These are phyloP conservation scores for Octomys mimax DNA, from an alignment of 2,797 vertebrate species.

Conservation along the genomic window DNA sequence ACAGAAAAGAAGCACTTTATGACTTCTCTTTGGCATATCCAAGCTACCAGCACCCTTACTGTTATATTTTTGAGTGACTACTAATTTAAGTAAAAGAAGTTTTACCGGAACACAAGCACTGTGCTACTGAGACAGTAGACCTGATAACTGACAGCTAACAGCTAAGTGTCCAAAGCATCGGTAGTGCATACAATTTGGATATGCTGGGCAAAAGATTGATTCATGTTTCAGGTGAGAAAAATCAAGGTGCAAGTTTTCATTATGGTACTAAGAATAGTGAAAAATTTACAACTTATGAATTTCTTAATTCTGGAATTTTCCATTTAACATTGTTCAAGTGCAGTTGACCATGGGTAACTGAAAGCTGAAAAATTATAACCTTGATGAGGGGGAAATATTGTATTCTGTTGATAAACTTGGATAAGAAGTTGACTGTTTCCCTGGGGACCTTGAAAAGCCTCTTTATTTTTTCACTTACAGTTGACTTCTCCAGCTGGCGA, in stretches of 20 bases:
- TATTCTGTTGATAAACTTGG: neutral
- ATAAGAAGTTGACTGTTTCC: neutral
- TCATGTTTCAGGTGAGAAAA: neutral
- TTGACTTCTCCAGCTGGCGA: slow-evolving; percentile 49
- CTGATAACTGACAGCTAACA: neutral
- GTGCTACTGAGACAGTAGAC: neutral
- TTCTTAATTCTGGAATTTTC: neutral
- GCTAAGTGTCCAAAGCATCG: neutral
- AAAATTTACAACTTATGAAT: neutral
- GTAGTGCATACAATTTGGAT: neutral
- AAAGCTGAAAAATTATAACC: neutral
- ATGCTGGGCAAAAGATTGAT: neutral
- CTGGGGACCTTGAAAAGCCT: slow-evolving; percentile 49
- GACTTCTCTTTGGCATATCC: neutral
- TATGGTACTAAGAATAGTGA: neutral
- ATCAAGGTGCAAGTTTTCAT: neutral
- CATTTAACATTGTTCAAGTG: neutral
- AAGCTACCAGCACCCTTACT: neutral
- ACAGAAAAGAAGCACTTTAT: neutral
- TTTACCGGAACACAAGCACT: neutral
- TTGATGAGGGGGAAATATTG: neutral
- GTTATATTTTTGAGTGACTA: neutral
- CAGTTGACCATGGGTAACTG: neutral
- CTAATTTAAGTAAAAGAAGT: neutral
- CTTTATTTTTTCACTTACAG: slow-evolving; percentile 60